Evolutionary conservation across 2,888 invertebrate genomes (phyloP), one percentile per base, ranked within the genome.

Genomic region (Abrostola tripartita): DNA sequence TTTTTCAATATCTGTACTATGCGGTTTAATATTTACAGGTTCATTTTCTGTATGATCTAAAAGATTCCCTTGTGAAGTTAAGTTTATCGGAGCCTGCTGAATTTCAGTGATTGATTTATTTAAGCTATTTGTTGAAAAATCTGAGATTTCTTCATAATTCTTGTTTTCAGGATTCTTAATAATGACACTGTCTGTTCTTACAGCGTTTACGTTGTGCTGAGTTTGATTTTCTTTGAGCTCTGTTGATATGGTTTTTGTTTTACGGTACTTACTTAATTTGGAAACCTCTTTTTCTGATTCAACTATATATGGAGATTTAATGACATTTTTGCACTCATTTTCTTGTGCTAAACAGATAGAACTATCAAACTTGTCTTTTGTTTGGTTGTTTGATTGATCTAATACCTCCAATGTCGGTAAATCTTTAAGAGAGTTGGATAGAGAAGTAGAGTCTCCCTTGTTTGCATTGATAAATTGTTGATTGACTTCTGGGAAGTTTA

Each of bases 391-490:
- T 59, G 74, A 69, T 50, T 78, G 72, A 24, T 86, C 85, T 52
- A 82, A 63, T 51, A 68, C 60, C 61, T 85, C 84, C 62, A 88
- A 68, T 5, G 79, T 52, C 24, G 87, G 83, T 59, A 88, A 81
- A 75, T 89, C 87, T 68, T 81, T 79, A 14, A 78, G 57, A 40
- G 82, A 63, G 62, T 72, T 66, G 54, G 81, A 69, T 14, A 71
- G 37, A 52, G 59, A 50, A 9, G 81, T 78, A 41, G 86, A 71
- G 38, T 90, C 92, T 55, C 79, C 84, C 86, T 92, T 93, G 81
- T 93, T 94, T 50, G 92, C 94, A 86, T 93, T 91, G 50, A 94
- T 92, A 76, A 94, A 94, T 75, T 94, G 94, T 84, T 94, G 94
- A 76, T 94, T 94, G 10, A 94, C 93, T 90, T 94, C 94, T 50